Percentiles rank a stretch among this genome's conserved stretches.
Conservation (phyloP, 2,888 invertebrate species). For the Nomada goodeniana region DNA sequence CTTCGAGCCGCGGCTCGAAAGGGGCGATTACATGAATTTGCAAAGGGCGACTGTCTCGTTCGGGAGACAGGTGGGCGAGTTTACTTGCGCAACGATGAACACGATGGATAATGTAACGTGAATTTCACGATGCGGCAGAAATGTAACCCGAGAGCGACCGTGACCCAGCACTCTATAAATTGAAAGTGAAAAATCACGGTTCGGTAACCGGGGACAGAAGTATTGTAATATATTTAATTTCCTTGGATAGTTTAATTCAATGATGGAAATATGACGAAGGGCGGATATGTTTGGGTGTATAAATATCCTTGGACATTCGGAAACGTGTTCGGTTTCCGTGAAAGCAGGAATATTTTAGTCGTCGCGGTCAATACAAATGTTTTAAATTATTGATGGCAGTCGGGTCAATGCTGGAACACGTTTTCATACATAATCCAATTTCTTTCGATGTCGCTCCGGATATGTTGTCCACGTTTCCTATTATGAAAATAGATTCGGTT, state of each 20-base stretch:
- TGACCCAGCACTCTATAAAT: no score
- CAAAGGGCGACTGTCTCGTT: not conserved
- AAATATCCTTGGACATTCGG: not conserved
- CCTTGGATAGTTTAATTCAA: no score
- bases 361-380: conserved; percentile 8
- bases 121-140: not conserved
- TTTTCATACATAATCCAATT: conserved; percentile 12
- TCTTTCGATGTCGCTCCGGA: not conserved
- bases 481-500: not conserved
- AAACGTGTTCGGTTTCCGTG: not conserved
- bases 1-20: not conserved
- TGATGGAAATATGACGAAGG: no score
- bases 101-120: not conserved
- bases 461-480: conserved; percentile 13
- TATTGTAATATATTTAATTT: no score
- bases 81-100: not conserved
- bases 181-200: no score
- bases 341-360: not conserved
- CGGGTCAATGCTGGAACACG: not conserved
- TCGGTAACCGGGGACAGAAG: no score
- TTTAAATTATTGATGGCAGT: conserved; percentile 19
- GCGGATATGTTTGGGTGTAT: no score
- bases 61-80: not conserved
- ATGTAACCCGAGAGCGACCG: not conserved
- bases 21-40: not conserved